Base-by-base conservation (phyloP, 2,113 vertebrate genomes). In the Pterocles orientalis region DNA sequence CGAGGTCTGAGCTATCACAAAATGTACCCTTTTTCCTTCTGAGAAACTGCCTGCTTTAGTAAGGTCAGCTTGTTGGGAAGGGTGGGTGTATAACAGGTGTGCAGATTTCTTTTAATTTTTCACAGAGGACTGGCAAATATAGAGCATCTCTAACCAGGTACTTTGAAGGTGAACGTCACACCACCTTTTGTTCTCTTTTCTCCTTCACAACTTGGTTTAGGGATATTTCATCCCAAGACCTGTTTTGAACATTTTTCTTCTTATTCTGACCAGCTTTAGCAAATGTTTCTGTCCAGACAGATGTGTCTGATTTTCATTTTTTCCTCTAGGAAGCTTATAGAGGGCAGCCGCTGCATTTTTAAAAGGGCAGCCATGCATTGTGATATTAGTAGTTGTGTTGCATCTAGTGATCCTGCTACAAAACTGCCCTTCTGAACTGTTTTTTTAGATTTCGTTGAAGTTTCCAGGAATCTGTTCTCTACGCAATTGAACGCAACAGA, bases 361-460 rank as follows among this genome's bases (percentile, higher is more conserved):
- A 7, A 80, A 41, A n/a, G 66, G 23, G 61, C 61, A 88, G 29
- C 18, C 50, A 5, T 33, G 18, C 3, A 3, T 15, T 29, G 43
- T n/a, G 70, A 10, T 41, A 6, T 1, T 54, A 34, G 36, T 43
- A 77, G 33, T 56, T 56, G 36, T 26, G 47, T 56, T 64, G 18
- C 41, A 33, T 69, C 29, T 48, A 7, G 7, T 48, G 36, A 54
- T 50, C 3, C 26, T 86, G 34, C 14, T 29, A 0, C 48, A 43
- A 20, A 85, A 50, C 34, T 45, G 31, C 89, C 18, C 6, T 56
- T 48, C 57, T 81, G 7, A 94, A 26, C 71, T 95, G 39, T 73
- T 73, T n/a, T 91, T 96, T 83, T 82, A 99, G 99, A 99, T 92
- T 99, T 99, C 31, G 70, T 99, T 94, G 97, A 94, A 47, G 96